Conservation (phyloP, 2,888 invertebrate species). For the Orthosia cruda region DNA sequence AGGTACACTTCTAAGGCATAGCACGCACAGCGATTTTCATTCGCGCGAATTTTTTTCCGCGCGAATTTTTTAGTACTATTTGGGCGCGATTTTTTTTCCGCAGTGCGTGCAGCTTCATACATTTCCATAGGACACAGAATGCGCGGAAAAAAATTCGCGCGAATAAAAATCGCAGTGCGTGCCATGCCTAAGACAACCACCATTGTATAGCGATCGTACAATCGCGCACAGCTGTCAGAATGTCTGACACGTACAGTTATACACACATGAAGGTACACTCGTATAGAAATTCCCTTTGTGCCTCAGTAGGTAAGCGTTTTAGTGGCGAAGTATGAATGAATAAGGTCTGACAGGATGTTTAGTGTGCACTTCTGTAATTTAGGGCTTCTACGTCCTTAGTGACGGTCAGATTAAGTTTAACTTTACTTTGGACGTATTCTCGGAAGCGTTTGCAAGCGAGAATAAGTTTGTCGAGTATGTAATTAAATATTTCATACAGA, state of each 20-base stretch:
- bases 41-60: too few species aligned
- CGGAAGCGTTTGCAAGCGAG: constrained; percentile 41
- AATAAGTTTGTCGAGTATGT: constrained; percentile 53
- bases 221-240: constrained; percentile 72
- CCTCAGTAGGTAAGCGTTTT: constrained; percentile 71
- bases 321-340: constrained; percentile 78
- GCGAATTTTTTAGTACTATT: too few species aligned
- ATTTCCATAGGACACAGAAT: too few species aligned
- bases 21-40: too few species aligned
- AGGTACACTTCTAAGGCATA: too few species aligned
- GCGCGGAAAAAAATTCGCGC: too few species aligned
- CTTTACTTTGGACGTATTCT: constrained; percentile 62
- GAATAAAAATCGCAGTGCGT: too few species aligned
- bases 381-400: constrained; percentile 68
- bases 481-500: constrained; percentile 51
- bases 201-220: constrained; percentile 72
- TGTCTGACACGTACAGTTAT: constrained; percentile 59
- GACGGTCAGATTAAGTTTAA: constrained; percentile 65
- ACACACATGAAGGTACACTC: constrained; percentile 69
- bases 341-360: constrained; percentile 81
- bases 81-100: too few species aligned
- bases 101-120: too few species aligned
- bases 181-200: constrained; percentile 75
- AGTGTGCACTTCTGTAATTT: constrained; percentile 76
- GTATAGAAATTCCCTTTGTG: constrained; percentile 77